Evolutionary conservation across 2,797 vertebrate genomes (phyloP), one percentile per base, ranked within the genome.

Genomic region (Linurgus olivaceus): DNA sequence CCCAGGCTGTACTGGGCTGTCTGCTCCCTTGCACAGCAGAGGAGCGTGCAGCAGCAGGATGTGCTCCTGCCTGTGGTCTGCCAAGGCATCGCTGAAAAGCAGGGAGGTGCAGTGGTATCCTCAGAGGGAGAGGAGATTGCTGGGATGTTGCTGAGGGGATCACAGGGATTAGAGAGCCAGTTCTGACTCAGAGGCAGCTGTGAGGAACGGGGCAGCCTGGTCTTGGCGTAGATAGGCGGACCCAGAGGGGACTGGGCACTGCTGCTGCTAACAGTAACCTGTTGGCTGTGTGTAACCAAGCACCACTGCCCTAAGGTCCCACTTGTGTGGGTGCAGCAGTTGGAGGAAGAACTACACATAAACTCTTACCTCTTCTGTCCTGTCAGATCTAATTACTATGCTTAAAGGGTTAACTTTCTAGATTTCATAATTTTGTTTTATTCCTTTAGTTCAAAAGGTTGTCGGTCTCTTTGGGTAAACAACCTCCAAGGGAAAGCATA

Each of bases 271-370:
- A 1, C 6, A 40, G 48, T 48, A 67, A 31, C 48, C 40, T 31
- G 38, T 38, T 38, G 47, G 4, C 47, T 47, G 10, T 33, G 21
- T 61, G n/a, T 61, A n/a, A 50, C 23, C 31, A 35, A 75, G 35
- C 0, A 0, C 23, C 0, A 0, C 10, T 14, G 19, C 26, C 44
- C n/a, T 37, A 37, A 51, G 9, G 35, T 47, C 12, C 17, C 13
- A 20, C 6, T 26, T 40, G 4, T 1, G 2, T 31, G 19, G 33
- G 33, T 13, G 7, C 3, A 13, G 40, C 18, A 76, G 17, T 28
- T 12, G 20, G 26, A 93, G 29, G 40, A 76, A 82, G 24, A 79
- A 37, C 37, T 13, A 2, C 1, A 3, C 3, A 1, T 62, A 57
- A 63, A 74, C 47, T 54, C 17, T 75, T 38, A 31, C 7, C 8